Conservation (phyloP, 2,888 invertebrate species). For the Ophraella communa region DNA sequence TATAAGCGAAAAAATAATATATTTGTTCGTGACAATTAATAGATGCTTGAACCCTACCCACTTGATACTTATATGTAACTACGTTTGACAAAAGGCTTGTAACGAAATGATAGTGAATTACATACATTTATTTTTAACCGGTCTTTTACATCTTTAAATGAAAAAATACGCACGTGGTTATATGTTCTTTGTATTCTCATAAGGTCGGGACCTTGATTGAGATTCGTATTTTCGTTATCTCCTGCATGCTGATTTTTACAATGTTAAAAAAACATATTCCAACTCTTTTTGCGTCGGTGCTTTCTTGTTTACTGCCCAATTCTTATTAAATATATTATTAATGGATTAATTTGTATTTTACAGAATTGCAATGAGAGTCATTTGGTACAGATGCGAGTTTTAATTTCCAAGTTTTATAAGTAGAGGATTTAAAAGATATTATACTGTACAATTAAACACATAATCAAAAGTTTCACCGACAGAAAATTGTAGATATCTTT, state of each 20-base stretch:
- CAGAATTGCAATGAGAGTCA: not conserved
- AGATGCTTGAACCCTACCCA: not conserved
- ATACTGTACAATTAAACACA: too few relatives aligned
- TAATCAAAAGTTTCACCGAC: too few relatives aligned
- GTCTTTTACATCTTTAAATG: slow-evolving; percentile 1
- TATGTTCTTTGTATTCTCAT: slow-evolving; percentile 1
- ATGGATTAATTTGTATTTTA: not conserved
- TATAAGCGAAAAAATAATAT: not conserved
- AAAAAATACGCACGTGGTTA: not conserved
- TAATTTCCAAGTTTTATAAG: too few relatives aligned
- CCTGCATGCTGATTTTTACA: slow-evolving; percentile 4
- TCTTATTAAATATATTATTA: not conserved
- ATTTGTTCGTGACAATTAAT: too few relatives aligned
- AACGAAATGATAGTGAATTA: not conserved
- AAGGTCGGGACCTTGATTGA: slow-evolving; percentile 2
- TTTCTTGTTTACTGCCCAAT: not conserved
- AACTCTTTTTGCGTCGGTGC: not conserved
- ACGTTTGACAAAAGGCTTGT: not conserved
- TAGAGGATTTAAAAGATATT: too few relatives aligned
- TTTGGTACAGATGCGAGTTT: not conserved
- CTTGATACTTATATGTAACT: not conserved
- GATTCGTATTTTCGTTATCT: not conserved
- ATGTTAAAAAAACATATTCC: not conserved
- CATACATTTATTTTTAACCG: not conserved
- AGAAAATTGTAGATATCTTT: too few relatives aligned